Base-by-base conservation (phyloP, 2,888 invertebrate species). In the Ganaspis brasiliensis region DNA sequence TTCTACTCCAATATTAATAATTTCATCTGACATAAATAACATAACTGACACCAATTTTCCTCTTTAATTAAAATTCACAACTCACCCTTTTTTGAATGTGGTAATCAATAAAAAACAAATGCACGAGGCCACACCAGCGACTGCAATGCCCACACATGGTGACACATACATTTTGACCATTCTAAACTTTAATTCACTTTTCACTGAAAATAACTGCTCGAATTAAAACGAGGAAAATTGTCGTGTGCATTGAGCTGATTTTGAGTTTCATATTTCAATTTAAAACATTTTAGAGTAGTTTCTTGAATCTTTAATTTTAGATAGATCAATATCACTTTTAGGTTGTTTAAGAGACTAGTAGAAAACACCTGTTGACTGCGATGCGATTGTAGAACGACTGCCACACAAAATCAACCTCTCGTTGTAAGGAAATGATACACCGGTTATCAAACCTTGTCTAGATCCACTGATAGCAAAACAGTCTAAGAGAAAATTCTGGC, bases 111-210 rank as follows among this genome's bases (percentile, higher is more conserved):
- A 91, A 85, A 95, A 95, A 90, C 94, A 95, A 35, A 95, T 94
- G 45, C 95, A 95, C 8, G 95, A 95, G 35, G 95, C 93, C 79
- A 95, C 93, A 10, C 95, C 95, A n/a, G 94, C 95, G 67, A 95
- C 90, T 63, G 95, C 92, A 52, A 95, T 91, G 84, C 95, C 94
- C 80, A 95, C 92, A 8, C 94, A 94, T 0, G 95, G 92, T 9
- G 94, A 92, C 72, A 93, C 88, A 74, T 91, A 91, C 84, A 95
- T 88, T 79, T 85, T 86, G 63, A 78, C 74, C 75, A 45, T 67
- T 45, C 21, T 67, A n/a, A 24, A 45, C 10, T 37, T 37, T 19
- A 45, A 67, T 14, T 24, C n/a, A 45, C 21, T 45, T 4, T 21
- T 12, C 63, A 40, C n/a, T 12, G 19, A 12, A 45, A 31, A 31